Percentiles rank a stretch among this genome's conserved stretches.
Conservation (phyloP, 2,113 vertebrate genomes). For the Pandion haliaetus region DNA sequence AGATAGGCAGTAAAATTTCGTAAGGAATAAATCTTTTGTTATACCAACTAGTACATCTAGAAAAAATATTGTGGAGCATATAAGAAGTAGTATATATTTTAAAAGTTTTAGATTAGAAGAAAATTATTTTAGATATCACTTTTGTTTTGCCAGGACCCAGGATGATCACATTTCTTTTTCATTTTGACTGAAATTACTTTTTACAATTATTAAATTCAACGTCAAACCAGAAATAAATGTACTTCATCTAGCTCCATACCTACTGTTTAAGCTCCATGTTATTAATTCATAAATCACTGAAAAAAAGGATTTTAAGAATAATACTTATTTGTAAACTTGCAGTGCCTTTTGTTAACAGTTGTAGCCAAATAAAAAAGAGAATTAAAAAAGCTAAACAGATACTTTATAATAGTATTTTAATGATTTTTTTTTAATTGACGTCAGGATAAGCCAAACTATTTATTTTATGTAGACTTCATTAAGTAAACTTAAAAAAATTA, state of each 20-base stretch:
- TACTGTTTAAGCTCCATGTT: background rate
- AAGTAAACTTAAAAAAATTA: background rate
- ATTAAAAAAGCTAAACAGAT: background rate
- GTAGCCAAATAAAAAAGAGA: background rate
- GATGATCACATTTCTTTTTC: background rate
- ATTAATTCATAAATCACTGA: slow-evolving; percentile 54
- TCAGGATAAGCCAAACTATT: background rate
- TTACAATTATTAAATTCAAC: slow-evolving; percentile 19
- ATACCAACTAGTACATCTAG: background rate
- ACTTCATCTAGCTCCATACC: background rate
- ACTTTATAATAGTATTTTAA: background rate
- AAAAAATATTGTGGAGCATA: background rate
- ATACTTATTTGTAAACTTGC: background rate
- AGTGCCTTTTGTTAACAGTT: background rate
- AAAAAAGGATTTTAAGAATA: background rate
- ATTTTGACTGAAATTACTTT: slow-evolving; percentile 15
- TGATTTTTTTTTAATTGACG: background rate
- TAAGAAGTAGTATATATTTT: background rate
- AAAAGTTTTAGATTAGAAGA: background rate
- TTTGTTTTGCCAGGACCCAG: slow-evolving; percentile 2
- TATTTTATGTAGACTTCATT: background rate
- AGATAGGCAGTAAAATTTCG: background rate
- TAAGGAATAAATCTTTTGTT: background rate
- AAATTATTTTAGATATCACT: background rate
- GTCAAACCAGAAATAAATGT: slow-evolving; percentile 25